Evolutionary conservation across 2,888 invertebrate species (phyloP).

Genomic region (Nephrotoma appendiculata): DNA sequence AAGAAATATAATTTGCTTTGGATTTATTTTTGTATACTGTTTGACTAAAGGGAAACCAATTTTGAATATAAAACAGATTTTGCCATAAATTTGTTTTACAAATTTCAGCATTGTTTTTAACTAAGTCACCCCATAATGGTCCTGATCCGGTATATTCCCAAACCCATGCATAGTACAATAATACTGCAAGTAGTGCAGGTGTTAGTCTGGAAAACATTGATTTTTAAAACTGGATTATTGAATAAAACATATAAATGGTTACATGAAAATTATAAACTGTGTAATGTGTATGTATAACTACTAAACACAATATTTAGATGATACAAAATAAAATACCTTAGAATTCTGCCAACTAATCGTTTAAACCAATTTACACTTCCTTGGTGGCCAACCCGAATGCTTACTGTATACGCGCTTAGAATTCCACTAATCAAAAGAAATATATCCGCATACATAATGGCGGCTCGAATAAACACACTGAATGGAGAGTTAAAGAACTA

Average conservation of each 20-base stretch:
- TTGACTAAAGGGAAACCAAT: conserved; percentile 51
- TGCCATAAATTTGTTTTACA: conserved; percentile 54
- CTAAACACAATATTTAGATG: conserved; percentile 5
- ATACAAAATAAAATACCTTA: conserved; percentile 34
- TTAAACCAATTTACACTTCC: conserved; percentile 42
- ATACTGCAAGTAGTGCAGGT: conserved; percentile 44
- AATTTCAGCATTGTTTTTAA: conserved; percentile 45
- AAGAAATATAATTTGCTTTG: not conserved
- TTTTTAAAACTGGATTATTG: not conserved
- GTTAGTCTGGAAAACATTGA: conserved; percentile 33
- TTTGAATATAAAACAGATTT: conserved; percentile 51
- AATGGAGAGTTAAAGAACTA: conserved; percentile 42
- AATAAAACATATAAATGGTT: not conserved
- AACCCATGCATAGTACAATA: conserved; percentile 51
- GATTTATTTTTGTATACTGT: conserved; percentile 37
- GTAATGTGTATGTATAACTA: not conserved
- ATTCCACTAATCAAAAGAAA: conserved; percentile 52
- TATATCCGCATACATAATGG: conserved; percentile 51
- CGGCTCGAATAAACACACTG: conserved; percentile 45
- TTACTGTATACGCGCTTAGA: conserved; percentile 44
- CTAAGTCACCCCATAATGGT: conserved; percentile 49
- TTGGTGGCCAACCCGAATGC: conserved; percentile 37
- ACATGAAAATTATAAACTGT: not conserved
- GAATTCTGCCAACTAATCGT: conserved; percentile 41
- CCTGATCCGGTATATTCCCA: conserved; percentile 49